A percentile compares a stretch with the other conserved stretches of the same genome.
These are phyloP conservation scores for Drosophila chauvacae DNA, from an alignment of 1,140 invertebrate species.

Conservation along the genomic window DNA sequence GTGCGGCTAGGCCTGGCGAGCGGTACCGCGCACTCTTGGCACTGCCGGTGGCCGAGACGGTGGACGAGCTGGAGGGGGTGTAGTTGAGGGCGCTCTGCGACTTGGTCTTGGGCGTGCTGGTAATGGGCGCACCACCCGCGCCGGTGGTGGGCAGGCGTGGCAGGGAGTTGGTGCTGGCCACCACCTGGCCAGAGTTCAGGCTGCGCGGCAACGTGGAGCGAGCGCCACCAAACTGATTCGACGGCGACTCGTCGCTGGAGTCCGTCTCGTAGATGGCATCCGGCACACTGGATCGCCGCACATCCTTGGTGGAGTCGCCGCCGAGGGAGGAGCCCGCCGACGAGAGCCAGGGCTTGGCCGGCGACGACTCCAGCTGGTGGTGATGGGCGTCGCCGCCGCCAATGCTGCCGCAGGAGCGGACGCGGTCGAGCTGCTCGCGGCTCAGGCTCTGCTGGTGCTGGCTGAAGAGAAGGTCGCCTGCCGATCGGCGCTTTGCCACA, in stretches of 20 bases:
- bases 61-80: constrained; percentile 40
- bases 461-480: constrained; percentile 91
- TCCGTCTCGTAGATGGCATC: constrained; percentile 89
- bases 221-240: constrained; percentile 85
- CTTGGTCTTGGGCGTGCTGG: constrained; percentile 88
- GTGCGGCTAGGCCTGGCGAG: constrained; percentile 89
- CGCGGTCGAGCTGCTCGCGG: constrained; percentile 89
- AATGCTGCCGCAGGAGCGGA: constrained; percentile 92
- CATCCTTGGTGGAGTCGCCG: constrained; percentile 76
- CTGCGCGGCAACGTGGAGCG: constrained; percentile 88
- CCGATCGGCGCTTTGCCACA: constrained; percentile 90
- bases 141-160: constrained; percentile 88
- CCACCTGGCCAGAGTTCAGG: constrained; percentile 86
- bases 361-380: constrained; percentile 85
- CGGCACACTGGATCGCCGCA: constrained; percentile 88
- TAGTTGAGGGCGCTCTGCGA: constrained; percentile 88
- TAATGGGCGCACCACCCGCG: constrained; percentile 59
- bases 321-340: constrained; percentile 60
- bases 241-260: constrained; percentile 88
- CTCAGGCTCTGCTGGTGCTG: constrained; percentile 91
- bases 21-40: constrained; percentile 94
- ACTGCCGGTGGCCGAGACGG: constrained; percentile 85
- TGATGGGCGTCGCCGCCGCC: constrained; percentile 87
- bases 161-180: constrained; percentile 90
- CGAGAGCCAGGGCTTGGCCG: constrained; percentile 85